phyloP scores from a whole-genome alignment of 2,113 vertebrate genomes.

The Brachypteracias leptosomus region DNA sequence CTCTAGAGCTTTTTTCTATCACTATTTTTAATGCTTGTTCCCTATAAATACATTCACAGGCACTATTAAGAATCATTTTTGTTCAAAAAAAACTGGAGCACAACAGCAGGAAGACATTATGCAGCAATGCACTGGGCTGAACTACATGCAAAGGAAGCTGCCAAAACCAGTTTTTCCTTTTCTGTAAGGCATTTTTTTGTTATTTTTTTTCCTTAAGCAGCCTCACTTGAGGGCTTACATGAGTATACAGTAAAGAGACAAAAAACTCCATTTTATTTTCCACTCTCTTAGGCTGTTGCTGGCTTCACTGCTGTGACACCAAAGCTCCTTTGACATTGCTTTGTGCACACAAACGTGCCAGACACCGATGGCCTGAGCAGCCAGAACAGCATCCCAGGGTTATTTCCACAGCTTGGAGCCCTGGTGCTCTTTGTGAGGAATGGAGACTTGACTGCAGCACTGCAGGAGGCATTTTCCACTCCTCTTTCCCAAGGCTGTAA shows the following conservation, averaged over 20 bases:
- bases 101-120: not conserved
- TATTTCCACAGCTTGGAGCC: not conserved
- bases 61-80: not conserved
- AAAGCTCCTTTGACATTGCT: not conserved
- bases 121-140: not conserved
- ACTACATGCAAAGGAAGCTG: not conserved
- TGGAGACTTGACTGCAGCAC: not conserved
- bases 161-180: not conserved
- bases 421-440: not conserved
- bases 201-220: not conserved
- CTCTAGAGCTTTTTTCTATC: not conserved
- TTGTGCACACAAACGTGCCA: not conserved
- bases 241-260: not conserved
- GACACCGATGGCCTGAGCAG: not conserved
- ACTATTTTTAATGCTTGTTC: not conserved
- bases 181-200: not conserved
- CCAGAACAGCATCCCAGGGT: not conserved
- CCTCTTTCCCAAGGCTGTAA: not conserved
- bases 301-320: not conserved
- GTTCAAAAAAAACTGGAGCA: not conserved
- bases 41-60: not conserved
- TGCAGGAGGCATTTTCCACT: not conserved
- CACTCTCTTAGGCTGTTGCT: not conserved
- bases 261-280: not conserved
- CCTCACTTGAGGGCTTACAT: not conserved